Percentiles rank a stretch among this genome's conserved stretches.
Evolutionary conservation across 2,797 vertebrate species (phyloP).

Genomic region (Cyprinella venusta): DNA sequence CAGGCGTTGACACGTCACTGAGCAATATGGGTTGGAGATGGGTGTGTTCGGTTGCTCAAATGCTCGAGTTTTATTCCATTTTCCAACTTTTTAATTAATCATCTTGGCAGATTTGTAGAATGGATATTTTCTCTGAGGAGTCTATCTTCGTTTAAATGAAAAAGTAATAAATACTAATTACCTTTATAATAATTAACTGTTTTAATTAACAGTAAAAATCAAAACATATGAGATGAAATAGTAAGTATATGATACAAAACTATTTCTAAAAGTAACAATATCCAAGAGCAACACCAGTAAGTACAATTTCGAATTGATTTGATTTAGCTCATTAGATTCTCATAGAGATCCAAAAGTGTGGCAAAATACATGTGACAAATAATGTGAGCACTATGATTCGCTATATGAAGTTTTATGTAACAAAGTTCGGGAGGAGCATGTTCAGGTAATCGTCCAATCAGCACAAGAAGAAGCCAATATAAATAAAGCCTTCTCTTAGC

Average conservation of each 20-base stretch:
- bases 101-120: not conserved
- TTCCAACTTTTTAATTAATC: conserved; percentile 37
- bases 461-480: too few relatives aligned
- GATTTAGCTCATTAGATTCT: not conserved
- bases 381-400: not conserved
- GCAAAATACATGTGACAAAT: not conserved
- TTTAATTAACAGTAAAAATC: not conserved
- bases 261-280: not conserved
- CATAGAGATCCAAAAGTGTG: not conserved
- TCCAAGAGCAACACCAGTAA: not conserved
- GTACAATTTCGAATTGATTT: not conserved
- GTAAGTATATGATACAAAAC: not conserved
- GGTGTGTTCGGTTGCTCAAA: too few relatives aligned
- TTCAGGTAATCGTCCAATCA: too few relatives aligned
- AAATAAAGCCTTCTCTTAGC: too few relatives aligned
- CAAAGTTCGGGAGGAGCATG: too few relatives aligned
- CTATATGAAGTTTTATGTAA: not conserved
- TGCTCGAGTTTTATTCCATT: too few relatives aligned
- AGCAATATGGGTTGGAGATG: too few relatives aligned
- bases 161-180: not conserved
- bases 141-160: not conserved
- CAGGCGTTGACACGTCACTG: too few relatives aligned
- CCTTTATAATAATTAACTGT: too few relatives aligned
- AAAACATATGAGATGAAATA: not conserved
- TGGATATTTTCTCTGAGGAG: not conserved